phyloP scores from a whole-genome alignment of 2,888 invertebrate species.

The Busseola fusca region DNA sequence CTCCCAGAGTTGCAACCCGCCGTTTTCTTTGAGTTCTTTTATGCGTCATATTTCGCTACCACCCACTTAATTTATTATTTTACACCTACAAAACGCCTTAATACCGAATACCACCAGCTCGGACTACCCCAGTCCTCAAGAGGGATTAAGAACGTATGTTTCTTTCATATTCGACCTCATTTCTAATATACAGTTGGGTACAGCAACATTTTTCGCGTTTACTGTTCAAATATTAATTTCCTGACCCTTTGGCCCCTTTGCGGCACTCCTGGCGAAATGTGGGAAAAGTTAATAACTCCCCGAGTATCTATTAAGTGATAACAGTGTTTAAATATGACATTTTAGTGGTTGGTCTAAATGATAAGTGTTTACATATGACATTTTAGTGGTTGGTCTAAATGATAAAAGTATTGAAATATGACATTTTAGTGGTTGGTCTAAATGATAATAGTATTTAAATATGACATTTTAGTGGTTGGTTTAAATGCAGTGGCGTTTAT shows the following conservation, averaged over 20 bases:
- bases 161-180: constrained; percentile 37
- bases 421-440: background rate
- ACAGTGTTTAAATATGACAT: constrained; percentile 36
- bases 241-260: constrained; percentile 35
- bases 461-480: constrained; percentile 13
- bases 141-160: constrained; percentile 14
- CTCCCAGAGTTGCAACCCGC: no score
- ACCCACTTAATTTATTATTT: background rate
- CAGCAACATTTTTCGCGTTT: constrained; percentile 34
- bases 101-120: background rate
- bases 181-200: constrained; percentile 28
- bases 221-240: constrained; percentile 55
- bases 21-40: no score
- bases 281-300: constrained; percentile 44
- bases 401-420: no score
- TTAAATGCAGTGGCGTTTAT: background rate
- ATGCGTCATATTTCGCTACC: background rate
- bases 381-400: no score
- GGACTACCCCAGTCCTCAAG: background rate
- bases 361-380: no score
- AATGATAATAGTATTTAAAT: constrained; percentile 44
- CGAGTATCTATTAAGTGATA: constrained; percentile 26
- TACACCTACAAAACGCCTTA: background rate
- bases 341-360: constrained; percentile 9
- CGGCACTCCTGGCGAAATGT: constrained; percentile 28